Percentiles rank a stretch among this genome's conserved stretches.
Conservation (phyloP, 2,797 vertebrate genomes). For the Kryptolebias ocellatus region DNA sequence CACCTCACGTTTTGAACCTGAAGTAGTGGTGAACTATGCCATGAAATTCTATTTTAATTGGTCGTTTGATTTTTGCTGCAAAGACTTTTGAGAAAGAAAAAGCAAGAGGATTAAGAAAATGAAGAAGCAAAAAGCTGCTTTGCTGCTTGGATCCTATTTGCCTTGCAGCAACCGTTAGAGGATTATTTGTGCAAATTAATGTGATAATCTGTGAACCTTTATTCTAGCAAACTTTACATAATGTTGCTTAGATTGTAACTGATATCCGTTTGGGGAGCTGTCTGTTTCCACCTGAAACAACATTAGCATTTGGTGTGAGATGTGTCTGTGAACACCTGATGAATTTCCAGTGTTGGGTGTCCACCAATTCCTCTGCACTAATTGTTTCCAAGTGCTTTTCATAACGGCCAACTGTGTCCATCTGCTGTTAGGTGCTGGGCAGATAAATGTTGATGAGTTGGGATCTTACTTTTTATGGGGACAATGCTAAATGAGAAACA, state of each 20-base stretch:
- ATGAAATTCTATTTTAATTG: background rate
- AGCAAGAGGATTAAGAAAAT: background rate
- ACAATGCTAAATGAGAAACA: background rate
- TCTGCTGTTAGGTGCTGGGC: conserved; percentile 6
- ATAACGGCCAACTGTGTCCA: conserved; percentile 6
- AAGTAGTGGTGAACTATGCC: background rate
- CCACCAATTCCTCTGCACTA: conserved; percentile 4
- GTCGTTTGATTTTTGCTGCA: background rate
- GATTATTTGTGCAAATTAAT: background rate
- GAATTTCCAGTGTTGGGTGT: conserved; percentile 10
- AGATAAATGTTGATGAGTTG: conserved; percentile 3
- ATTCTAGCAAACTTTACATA: background rate
- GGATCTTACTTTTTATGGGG: conserved; percentile 1
- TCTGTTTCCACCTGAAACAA: background rate
- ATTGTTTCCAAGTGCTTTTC: conserved; percentile 8
- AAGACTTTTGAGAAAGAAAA: background rate
- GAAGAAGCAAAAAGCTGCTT: background rate
- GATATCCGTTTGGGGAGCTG: conserved; percentile 6
- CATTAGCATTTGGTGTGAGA: background rate
- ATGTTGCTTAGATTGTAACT: background rate
- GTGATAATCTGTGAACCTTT: background rate
- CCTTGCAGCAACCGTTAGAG: background rate
- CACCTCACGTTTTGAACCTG: too few relatives aligned
- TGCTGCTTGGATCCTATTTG: background rate
- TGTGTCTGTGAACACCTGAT: conserved; percentile 3